Percentiles rank a stretch among this genome's conserved stretches.
phyloP scores from a whole-genome alignment of 2,888 invertebrate genomes.

The Drosophila parthenogenetica region DNA sequence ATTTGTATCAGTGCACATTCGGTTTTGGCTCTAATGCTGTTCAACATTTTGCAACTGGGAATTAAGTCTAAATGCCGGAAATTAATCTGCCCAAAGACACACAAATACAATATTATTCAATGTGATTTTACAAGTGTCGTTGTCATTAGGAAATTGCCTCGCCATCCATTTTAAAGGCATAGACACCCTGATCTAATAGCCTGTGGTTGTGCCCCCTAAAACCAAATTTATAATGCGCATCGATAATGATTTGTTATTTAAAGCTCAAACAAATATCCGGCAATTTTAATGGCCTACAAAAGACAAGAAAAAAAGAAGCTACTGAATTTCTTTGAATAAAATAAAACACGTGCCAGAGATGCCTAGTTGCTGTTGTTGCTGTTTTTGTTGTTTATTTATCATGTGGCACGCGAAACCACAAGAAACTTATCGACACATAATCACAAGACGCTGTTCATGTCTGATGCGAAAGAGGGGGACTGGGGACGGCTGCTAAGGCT shows the following conservation, averaged over 20 bases:
- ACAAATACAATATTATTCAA: conserved; percentile 73
- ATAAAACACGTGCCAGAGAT: conserved; percentile 33
- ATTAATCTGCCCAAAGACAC: conserved; percentile 71
- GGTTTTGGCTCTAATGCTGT: conserved; percentile 31
- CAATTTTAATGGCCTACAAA: conserved; percentile 49
- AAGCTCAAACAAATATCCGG: conserved; percentile 72
- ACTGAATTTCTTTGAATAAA: conserved; percentile 18
- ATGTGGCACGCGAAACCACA: conserved; percentile 53
- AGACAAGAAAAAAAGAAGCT: conserved; percentile 23
- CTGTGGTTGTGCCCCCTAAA: conserved; percentile 28
- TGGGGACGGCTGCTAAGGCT: conserved; percentile 11
- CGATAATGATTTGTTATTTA: conserved; percentile 79
- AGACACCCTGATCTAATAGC: conserved; percentile 18
- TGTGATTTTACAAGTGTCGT: conserved; percentile 77
- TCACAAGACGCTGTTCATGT: conserved; percentile 38
- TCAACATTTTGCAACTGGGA: conserved; percentile 51
- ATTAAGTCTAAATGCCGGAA: conserved; percentile 77
- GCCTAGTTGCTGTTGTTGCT: conserved; percentile 12
- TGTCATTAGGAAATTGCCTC: conserved; percentile 75
- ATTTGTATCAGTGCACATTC: conserved; percentile 22
- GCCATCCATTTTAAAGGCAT: conserved; percentile 12
- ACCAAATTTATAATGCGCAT: conserved; percentile 71
- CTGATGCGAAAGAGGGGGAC: not conserved
- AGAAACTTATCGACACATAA: conserved; percentile 70
- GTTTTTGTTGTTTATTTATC: conserved; percentile 42